Evolutionary conservation across 2,888 invertebrate genomes (phyloP).

Genomic region (Cheilosia vernalis): DNA sequence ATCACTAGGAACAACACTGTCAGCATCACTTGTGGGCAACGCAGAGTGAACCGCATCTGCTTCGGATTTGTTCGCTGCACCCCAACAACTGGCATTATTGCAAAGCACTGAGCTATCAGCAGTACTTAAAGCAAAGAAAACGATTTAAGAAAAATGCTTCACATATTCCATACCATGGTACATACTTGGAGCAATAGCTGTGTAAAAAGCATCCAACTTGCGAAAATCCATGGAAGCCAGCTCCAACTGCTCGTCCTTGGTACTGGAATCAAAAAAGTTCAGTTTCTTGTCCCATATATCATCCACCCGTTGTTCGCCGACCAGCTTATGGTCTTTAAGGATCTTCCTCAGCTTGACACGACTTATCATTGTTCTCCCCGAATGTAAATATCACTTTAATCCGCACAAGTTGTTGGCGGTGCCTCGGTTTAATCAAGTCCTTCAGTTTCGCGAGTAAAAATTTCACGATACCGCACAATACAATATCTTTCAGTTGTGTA

Average conservation of each 20-base stretch:
- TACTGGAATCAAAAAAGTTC: conserved; percentile 39
- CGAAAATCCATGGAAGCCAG: conserved; percentile 54
- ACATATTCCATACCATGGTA: neutral
- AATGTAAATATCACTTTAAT: neutral
- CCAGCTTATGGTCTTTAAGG: conserved; percentile 64
- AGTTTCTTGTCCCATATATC: conserved; percentile 42
- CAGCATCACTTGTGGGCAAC: conserved; percentile 77
- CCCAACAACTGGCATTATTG: conserved; percentile 84
- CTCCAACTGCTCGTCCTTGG: conserved; percentile 5
- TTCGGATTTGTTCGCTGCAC: conserved; percentile 82
- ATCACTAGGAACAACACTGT: conserved; percentile 77
- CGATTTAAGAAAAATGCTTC: neutral
- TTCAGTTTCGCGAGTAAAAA: neutral
- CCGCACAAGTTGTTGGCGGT: neutral
- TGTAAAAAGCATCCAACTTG: conserved; percentile 83
- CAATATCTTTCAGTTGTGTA: conserved; percentile 9
- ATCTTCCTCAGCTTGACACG: conserved; percentile 75
- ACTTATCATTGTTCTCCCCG: conserved; percentile 71
- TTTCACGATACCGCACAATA: conserved; percentile 1
- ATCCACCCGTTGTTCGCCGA: conserved; percentile 27
- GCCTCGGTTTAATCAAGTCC: conserved; percentile 39
- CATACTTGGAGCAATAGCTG: conserved; percentile 83
- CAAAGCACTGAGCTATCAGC: conserved; percentile 84
- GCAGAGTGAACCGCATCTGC: conserved; percentile 78
- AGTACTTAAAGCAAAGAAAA: conserved; percentile 80